These are phyloP conservation scores for fruit fly (Drosophila melanogaster) DNA, from an alignment of 1,140 invertebrate species.

Conservation along the genomic window DNA sequence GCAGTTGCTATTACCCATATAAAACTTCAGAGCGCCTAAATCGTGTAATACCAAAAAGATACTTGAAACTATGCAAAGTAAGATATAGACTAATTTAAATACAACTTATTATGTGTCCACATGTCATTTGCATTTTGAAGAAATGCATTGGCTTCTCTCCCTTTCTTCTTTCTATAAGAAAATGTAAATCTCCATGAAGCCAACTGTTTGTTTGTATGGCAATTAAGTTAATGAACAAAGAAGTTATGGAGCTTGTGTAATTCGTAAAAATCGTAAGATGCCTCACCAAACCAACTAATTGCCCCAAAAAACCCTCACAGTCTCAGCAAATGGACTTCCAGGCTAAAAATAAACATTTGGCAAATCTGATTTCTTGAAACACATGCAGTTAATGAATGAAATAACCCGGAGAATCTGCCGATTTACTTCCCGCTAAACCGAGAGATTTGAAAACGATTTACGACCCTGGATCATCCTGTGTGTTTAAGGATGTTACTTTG, in stretches of 20 bases:
- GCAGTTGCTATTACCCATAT: neutral
- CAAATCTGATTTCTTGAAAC: slow-evolving; percentile 5
- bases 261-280: neutral
- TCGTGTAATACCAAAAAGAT: too few species aligned
- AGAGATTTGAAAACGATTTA: slow-evolving; percentile 53
- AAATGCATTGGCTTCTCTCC: too few species aligned
- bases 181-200: too few species aligned
- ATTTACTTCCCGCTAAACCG: slow-evolving; percentile 28
- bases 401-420: slow-evolving; percentile 17
- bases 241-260: neutral
- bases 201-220: too few species aligned
- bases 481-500: slow-evolving; percentile 9
- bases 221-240: neutral
- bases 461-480: slow-evolving; percentile 5
- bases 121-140: too few species aligned
- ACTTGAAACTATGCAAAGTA: neutral
- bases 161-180: too few species aligned
- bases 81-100: neutral
- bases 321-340: slow-evolving; percentile 9
- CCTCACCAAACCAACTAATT: slow-evolving; percentile 6
- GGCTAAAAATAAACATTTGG: slow-evolving; percentile 18
- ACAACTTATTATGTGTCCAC: too few species aligned
- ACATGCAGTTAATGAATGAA: slow-evolving; percentile 31
- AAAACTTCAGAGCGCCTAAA: neutral
- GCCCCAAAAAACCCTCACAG: neutral